Base-by-base conservation (phyloP, 2,888 invertebrate genomes). In the Litoditis marina region DNA sequence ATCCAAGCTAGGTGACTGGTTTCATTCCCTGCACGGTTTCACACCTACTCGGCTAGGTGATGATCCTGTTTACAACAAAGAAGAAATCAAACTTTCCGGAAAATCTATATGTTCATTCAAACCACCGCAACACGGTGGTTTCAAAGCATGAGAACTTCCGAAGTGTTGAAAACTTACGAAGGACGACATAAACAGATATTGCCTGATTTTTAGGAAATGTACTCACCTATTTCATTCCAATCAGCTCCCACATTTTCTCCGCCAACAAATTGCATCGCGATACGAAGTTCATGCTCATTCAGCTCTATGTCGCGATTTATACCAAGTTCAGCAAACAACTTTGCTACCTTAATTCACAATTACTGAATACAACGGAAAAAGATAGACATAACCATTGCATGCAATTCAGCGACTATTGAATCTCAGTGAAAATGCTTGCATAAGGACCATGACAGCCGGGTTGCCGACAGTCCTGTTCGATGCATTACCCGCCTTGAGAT, bases 251-350 rank as follows among this genome's bases (percentile, higher is more conserved):
- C 66, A 8, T 72, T 68, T 22, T 75, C 71, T 19, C 66, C 66
- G 0, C 71, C 65, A n/a, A 78, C 76, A 16, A 79, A 68, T 49
- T 78, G 73, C 19, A 74, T 71, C 6, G 77, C 79, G 31, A 80
- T 79, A 27, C 73, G 47, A 36, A 80, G 46, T 60, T 82, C 82
- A 58, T 82, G 76, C 28, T 80, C 78, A 32, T 69, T 73, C 42
- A 82, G 63, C 53, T 80, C 71, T 6, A 77, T 55, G 4, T 63
- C 46, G 8, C 64, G 36, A 7, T 74, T 51, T 7, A 80, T 62
- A 31, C 78, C 76, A 16, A 81, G 60, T 27, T 71, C 67, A 28
- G 60, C 49, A 36, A 79, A 75, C 7, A 81, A 28, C 32, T 71
- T 55, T 7, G 63, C 68, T 5, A 75, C 76, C 76, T 76, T 25